Evolutionary conservation across 2,113 vertebrate genomes (phyloP), one percentile per base, ranked within the genome.

Genomic region (Irena cyanogastra): DNA sequence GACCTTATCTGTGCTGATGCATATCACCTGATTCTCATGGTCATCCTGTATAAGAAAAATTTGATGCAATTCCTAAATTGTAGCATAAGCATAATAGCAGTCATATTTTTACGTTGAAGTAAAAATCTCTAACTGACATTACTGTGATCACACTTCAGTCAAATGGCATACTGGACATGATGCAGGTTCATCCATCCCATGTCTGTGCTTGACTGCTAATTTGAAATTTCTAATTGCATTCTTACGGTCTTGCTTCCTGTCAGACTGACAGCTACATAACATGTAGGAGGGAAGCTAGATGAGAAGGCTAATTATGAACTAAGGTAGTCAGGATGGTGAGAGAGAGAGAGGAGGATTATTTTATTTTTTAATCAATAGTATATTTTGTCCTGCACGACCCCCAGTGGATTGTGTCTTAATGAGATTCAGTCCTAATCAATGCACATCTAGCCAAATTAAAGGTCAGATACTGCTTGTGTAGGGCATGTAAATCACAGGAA

Each of bases 301-400:
- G 41, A 52, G 80, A 64, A 92, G 65, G 87, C 86, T 96, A 72
- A 88, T 88, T 97, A 93, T 95, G 94, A 87, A 87, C 56, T 86
- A 80, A 50, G 70, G 8, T 27, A 92, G 53, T 86, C 45, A 89
- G 54, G 16, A 81, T 31, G 9, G 35, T 23, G 13, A 95, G 89
- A 81, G 16, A 56, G 16, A 56, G 54, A 89, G n/a, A 53, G 60
- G 31, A 86, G 81, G 35, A 75, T 88, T 91, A 83, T 89, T 96
- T 97, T 71, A 57, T 94, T 97, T 95, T 91, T 83, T 78, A 93
- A 93, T 96, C 86, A 95, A 78, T 95, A 79, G 69, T 93, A 72
- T 95, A 93, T 94, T 85, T 96, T 94, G 57, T 90, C 9, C 71
- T 78, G 56, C 33, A 76, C 72, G 84, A 63, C 80, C 86, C 74